These are phyloP conservation scores for Caenorhabditis inopinata DNA, from an alignment of 1,140 invertebrate species.

Conservation along the genomic window DNA sequence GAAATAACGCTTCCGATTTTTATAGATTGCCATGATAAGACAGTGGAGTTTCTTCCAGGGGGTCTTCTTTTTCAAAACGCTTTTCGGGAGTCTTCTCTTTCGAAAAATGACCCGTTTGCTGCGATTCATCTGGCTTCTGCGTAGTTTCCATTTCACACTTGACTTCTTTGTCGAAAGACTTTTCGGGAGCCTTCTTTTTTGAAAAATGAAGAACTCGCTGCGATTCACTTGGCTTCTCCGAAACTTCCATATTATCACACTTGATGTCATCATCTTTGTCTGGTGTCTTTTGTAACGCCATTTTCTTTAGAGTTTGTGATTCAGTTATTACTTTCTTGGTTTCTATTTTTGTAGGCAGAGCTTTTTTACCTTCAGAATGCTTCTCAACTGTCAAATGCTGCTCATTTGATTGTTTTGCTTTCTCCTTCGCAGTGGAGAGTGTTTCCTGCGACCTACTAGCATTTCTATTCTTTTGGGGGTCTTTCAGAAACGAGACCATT, in stretches of 20 bases:
- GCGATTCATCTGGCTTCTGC: not conserved
- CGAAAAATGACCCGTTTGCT: not conserved
- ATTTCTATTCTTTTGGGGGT: too few relatives aligned
- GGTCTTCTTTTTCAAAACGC: not conserved
- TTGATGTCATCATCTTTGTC: not conserved
- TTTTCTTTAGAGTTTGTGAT: not conserved
- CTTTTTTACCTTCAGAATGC: too few relatives aligned
- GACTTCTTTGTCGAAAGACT: not conserved
- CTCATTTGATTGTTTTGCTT: too few relatives aligned
- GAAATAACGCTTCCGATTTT: too few relatives aligned
- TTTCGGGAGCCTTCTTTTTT: not conserved
- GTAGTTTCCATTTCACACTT: not conserved
- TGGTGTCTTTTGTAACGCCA: not conserved
- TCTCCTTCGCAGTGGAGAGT: too few relatives aligned
- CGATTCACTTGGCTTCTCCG: not conserved
- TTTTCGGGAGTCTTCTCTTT: not conserved
- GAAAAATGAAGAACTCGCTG: slow-evolving; percentile 2
- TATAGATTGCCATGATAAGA: too few relatives aligned
- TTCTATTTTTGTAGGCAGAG: too few relatives aligned
- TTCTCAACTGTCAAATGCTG: too few relatives aligned
- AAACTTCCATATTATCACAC: slow-evolving; percentile 4
- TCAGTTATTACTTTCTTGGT: too few relatives aligned
- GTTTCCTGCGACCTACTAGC: too few relatives aligned
- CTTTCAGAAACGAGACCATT: too few relatives aligned
- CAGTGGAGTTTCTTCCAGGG: not conserved